Percentiles rank a stretch among this genome's conserved stretches.
Evolutionary conservation across 2,888 invertebrate species (phyloP).

Genomic region (Encarsia formosa): DNA sequence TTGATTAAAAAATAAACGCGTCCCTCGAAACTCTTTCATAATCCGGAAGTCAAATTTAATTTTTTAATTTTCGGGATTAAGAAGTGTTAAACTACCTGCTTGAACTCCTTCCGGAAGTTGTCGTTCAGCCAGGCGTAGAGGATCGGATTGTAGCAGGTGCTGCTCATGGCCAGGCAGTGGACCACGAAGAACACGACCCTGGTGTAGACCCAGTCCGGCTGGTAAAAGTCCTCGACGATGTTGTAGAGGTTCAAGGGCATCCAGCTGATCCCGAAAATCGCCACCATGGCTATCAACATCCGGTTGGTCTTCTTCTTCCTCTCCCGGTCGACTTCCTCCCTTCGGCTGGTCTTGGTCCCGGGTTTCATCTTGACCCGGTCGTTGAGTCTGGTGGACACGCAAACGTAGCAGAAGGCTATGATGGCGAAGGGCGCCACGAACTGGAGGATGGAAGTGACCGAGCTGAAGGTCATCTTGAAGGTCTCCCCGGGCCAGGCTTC

Average conservation of each 20-base stretch:
- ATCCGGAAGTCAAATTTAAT: too few species aligned
- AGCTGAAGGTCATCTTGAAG: constrained; percentile 76
- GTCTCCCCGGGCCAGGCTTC: constrained; percentile 88
- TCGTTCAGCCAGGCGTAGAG: constrained; percentile 97
- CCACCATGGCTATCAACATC: constrained; percentile 97
- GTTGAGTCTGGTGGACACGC: constrained; percentile 83
- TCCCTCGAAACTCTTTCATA: too few species aligned
- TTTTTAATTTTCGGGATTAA: too few species aligned
- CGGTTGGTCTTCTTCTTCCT: constrained; percentile 88
- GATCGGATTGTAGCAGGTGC: constrained; percentile 91
- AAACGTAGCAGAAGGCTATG: constrained; percentile 90
- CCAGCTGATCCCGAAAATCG: constrained; percentile 96
- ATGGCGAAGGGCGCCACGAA: constrained; percentile 91
- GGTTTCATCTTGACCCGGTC: constrained; percentile 81
- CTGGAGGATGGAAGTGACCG: constrained; percentile 83
- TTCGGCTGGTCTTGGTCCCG: constrained; percentile 76
- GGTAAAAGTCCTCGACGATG: constrained; percentile 72
- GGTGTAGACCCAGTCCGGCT: constrained; percentile 81
- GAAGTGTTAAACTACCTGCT: constrained; percentile 63
- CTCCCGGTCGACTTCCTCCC: constrained; percentile 85
- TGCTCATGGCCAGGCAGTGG: constrained; percentile 88
- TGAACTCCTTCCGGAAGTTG: constrained; percentile 87
- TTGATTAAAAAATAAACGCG: too few species aligned
- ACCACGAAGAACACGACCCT: constrained; percentile 84
- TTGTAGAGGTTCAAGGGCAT: constrained; percentile 87